Evolutionary conservation across 2,113 vertebrate species (phyloP), one percentile per base, ranked within the genome.

Genomic region (Pithys albifrons): DNA sequence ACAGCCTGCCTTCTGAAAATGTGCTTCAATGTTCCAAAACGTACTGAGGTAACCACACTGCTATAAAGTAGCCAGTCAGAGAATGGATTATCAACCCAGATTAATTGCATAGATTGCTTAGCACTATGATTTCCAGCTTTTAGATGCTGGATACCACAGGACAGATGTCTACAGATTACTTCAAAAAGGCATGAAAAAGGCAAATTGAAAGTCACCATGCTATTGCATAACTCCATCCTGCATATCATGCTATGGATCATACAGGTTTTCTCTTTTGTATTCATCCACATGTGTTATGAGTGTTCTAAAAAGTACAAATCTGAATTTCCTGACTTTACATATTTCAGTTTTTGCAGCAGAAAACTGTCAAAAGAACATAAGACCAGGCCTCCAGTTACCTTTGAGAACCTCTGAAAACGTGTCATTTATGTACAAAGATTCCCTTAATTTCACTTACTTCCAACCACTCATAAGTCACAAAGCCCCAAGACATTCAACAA

Each of bases 191-290:
- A 73, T n/a, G 25, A 27, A 76, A 93, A 80, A 43, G 27, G 71
- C 37, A 71, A 78, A 77, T 1, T 77, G 33, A 65, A 80, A 84
- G 43, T 8, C 13, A 31, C 18, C 1, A 3, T 16, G 25, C 33
- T 52, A 20, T 4, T 20, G 19, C 23, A 18, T n/a, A 84, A 80
- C 0, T 4, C 27, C 33, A 10, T 37, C 14, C n/a, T 13, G 17
- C 48, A 14, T 29, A 81, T 12, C 22, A n/a, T 0, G 0, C n/a
- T 73, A 69, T 8, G 13, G 33, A 78, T 66, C 19, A 3, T 28
- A 41, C 0, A 89, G 22, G 9, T 49, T 61, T 61, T 73, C 35
- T 27, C 18, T 78, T 71, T 54, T 8, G 2, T 54, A 37, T 27
- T 80, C 69, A 80, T n/a, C 23, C 45, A 51, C 3, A 3, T 10